Evolutionary conservation across 2,113 vertebrate genomes (phyloP).

Genomic region (Nipponia nippon): DNA sequence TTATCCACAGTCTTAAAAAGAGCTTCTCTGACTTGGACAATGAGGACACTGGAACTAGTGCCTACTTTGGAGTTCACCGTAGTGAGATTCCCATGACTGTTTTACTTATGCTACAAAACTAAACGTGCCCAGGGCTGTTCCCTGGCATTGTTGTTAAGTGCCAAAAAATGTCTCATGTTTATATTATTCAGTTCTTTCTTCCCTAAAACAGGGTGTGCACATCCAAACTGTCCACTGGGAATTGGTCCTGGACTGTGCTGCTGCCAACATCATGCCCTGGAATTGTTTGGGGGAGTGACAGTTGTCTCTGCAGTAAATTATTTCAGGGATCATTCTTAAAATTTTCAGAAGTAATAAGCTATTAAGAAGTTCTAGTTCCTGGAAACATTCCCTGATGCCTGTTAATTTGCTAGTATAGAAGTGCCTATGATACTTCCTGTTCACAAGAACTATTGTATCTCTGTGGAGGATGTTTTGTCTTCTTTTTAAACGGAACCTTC

Average conservation of each 20-base stretch:
- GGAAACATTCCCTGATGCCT: background rate
- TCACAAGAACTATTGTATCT: background rate
- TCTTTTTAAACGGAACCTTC: background rate
- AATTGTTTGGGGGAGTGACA: background rate
- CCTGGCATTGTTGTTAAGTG: background rate
- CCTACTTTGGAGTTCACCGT: background rate
- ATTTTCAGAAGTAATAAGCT: background rate
- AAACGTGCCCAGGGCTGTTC: background rate
- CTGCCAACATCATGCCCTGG: background rate
- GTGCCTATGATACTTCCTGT: background rate
- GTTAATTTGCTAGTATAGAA: background rate
- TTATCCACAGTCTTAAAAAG: background rate
- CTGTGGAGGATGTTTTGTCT: background rate
- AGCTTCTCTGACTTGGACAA: background rate
- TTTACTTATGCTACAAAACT: background rate
- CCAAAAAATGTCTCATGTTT: background rate
- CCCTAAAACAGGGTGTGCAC: background rate
- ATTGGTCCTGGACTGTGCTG: background rate
- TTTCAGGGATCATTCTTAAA: background rate
- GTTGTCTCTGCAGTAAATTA: background rate
- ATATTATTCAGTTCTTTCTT: background rate
- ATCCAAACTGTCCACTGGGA: background rate
- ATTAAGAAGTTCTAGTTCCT: background rate
- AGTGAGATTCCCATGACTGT: background rate
- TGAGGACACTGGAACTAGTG: background rate